Percentiles rank a stretch among this genome's conserved stretches.
Evolutionary conservation across 2,888 invertebrate species (phyloP).

Genomic region (Plebejus anna): DNA sequence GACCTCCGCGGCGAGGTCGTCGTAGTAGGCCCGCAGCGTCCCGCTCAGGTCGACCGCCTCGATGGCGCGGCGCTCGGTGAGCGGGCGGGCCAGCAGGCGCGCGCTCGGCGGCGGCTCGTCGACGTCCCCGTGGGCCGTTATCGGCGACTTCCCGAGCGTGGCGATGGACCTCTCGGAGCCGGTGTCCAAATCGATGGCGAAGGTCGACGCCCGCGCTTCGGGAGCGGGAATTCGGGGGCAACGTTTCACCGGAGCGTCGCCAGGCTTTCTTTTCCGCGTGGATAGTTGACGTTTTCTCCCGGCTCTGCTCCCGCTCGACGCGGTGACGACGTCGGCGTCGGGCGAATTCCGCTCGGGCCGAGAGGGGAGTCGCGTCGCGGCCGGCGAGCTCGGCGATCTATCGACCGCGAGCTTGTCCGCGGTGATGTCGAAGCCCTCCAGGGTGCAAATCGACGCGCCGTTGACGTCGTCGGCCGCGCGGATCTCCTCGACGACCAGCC

Average conservation of each 20-base stretch:
- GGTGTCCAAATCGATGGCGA: neutral
- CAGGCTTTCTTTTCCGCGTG: conserved; percentile 15
- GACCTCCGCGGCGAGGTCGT: conserved; percentile 47
- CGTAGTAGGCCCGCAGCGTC: conserved; percentile 50
- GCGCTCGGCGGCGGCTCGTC: conserved; percentile 53
- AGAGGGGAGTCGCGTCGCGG: conserved; percentile 44
- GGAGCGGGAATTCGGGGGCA: neutral
- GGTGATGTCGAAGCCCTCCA: conserved; percentile 52
- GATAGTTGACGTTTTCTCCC: neutral
- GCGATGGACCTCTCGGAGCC: conserved; percentile 40
- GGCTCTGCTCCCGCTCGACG: neutral
- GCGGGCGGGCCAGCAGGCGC: conserved; percentile 44
- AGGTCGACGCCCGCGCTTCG: neutral
- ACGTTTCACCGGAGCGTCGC: neutral
- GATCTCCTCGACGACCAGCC: conserved; percentile 54
- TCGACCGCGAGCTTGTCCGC: conserved; percentile 48
- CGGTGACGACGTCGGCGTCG: neutral
- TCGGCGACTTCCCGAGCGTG: conserved; percentile 50
- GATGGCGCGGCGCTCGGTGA: conserved; percentile 47
- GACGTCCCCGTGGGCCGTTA: conserved; percentile 56
- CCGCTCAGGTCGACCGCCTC: conserved; percentile 49
- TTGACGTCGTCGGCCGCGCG: conserved; percentile 39
- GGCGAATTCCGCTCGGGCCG: neutral
- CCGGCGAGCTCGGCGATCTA: conserved; percentile 53
- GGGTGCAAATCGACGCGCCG: conserved; percentile 46